Base-by-base conservation (phyloP, 2,888 invertebrate genomes). In the Torymus texanus region DNA sequence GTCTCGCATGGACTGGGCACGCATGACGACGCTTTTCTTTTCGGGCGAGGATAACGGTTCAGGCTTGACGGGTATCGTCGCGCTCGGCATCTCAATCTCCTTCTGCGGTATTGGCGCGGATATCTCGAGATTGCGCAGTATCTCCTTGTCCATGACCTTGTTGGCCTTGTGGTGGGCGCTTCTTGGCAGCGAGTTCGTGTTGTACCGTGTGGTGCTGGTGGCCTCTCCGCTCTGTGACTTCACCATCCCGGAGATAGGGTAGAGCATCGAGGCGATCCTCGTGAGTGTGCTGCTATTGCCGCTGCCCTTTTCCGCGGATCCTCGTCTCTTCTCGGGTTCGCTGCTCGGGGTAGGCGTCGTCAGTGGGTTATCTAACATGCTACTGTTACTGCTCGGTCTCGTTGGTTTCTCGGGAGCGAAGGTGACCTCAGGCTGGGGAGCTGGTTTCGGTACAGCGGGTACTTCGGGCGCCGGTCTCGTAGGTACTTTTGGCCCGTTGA, bases 1-100 rank as follows among this genome's bases (percentile, higher is more conserved):
- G 71, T 94, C 94, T 83, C 96, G 91, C 95, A 97, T 95, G 84
- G 96, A 96, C 85, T 96, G 96, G 0, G 96, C 94, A 72, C 97
- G 92, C 90, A 94, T 94, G 0, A 96, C 94, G 14, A 94, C 93
- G 0, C 91, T 89, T 68, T 92, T 92, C 61, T 92, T 91, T 14
- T 84, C 55, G 92, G 92, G 10, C 91, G 92, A 90, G 3, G 91
- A 83, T 91, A 91, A 0, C 1, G 91, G 13, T 1, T 78, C 65
- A 0, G 83, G 92, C 0, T 92, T 92, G 0, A 95, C 93, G 0
- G 95, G 92, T 0, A 95, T 92, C 0, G 93, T 92, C 14, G 92
- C 92, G 11, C 92, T 91, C 0, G 93, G 91, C 1, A 94, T 87
- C 65, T 93, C 93, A 12, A 94, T 94, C 68, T 93, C 92, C 77